Conservation (phyloP, 1,140 invertebrate species). For the Conus ventricosus region DNA sequence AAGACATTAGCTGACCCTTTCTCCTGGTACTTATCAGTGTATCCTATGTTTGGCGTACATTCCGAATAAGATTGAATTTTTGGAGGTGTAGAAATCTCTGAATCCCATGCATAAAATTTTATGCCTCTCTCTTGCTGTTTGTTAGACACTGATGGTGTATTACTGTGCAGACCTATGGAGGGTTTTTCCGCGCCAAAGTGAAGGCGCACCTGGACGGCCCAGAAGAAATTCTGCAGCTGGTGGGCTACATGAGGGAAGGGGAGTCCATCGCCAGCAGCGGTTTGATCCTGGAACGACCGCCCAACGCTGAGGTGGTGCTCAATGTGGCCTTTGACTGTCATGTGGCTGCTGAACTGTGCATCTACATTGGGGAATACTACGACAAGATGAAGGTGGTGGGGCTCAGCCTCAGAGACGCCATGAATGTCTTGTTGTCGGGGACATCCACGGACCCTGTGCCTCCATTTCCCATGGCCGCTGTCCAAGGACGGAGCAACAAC, state of each 20-base stretch:
- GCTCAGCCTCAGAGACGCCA: neutral
- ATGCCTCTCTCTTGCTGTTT: too few species aligned
- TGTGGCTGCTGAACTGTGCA: constrained; percentile 26
- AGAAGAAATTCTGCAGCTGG: constrained; percentile 33
- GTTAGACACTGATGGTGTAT: too few species aligned
- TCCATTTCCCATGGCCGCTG: neutral
- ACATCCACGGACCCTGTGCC: neutral
- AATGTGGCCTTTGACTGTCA: constrained; percentile 42
- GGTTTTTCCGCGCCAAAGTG: constrained; percentile 41
- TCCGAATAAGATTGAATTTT: too few species aligned
- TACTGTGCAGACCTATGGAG: constrained; percentile 40
- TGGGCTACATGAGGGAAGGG: constrained; percentile 33
- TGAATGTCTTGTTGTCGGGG: constrained; percentile 24
- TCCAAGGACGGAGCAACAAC: neutral
- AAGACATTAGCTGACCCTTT: too few species aligned
- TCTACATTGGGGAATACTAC: constrained; percentile 33
- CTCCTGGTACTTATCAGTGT: too few species aligned
- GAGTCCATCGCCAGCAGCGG: neutral
- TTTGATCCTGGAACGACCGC: neutral
- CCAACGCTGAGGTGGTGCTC: constrained; percentile 4
- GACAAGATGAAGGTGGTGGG: constrained; percentile 35
- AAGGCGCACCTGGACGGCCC: constrained; percentile 35
- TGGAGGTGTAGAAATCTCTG: too few species aligned
- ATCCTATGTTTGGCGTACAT: too few species aligned
- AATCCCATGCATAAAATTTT: too few species aligned